These are phyloP conservation scores for Meganola albula DNA, from an alignment of 2,888 invertebrate genomes.

Conservation along the genomic window DNA sequence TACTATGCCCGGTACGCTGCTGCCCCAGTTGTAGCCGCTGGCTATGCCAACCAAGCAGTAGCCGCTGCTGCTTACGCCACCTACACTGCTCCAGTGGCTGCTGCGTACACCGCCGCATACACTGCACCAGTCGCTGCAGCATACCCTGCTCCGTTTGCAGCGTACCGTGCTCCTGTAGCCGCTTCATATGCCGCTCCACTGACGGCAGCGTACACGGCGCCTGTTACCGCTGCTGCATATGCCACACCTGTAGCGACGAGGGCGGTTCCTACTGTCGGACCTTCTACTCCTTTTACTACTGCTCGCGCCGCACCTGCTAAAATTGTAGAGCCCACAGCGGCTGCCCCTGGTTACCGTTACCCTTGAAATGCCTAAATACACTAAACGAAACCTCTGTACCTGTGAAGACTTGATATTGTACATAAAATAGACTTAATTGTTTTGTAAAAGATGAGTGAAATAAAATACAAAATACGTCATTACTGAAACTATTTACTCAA, in stretches of 20 bases:
- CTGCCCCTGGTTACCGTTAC: slow-evolving; percentile 59
- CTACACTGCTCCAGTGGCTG: slow-evolving; percentile 15
- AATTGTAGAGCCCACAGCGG: slow-evolving; percentile 75
- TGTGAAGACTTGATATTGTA: slow-evolving; percentile 63
- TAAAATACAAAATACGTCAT: too few species aligned
- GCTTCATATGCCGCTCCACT: slow-evolving; percentile 19
- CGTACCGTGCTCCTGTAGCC: slow-evolving; percentile 14
- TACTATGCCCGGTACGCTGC: slow-evolving; percentile 25
- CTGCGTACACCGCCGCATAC: slow-evolving; percentile 22
- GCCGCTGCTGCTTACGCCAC: slow-evolving; percentile 12
- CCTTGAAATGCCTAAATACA: slow-evolving; percentile 45
- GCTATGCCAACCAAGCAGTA: slow-evolving; percentile 24
- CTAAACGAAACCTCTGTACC: slow-evolving; percentile 39
- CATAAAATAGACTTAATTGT: slow-evolving; percentile 41
- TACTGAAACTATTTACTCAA: too few species aligned
- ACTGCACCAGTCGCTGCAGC: slow-evolving; percentile 8
- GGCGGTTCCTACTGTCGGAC: slow-evolving; percentile 65
- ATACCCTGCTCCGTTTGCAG: slow-evolving; percentile 14
- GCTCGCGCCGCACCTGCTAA: slow-evolving; percentile 81
- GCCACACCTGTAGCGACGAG: slow-evolving; percentile 29
- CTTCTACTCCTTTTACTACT: slow-evolving; percentile 76
- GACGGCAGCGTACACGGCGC: slow-evolving; percentile 13
- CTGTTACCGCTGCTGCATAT: slow-evolving; percentile 22
- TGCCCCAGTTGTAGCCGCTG: slow-evolving; percentile 23
- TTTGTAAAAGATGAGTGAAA: too few species aligned